phyloP scores from a whole-genome alignment of 2,797 vertebrate genomes.

The Thripadectes ignobilis region DNA sequence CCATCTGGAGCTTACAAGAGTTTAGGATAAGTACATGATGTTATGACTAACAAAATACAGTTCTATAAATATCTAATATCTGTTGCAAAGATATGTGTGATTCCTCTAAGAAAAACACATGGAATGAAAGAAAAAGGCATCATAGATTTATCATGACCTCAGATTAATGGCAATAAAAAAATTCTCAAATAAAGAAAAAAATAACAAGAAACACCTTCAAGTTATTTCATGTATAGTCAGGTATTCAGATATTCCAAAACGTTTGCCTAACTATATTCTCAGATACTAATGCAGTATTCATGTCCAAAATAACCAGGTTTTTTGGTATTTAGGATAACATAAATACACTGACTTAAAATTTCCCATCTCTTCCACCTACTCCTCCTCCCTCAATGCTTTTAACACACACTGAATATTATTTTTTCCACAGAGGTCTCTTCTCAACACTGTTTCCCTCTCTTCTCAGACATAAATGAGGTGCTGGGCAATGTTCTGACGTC shows the following conservation, averaged over 20 bases:
- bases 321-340: constrained; percentile 31
- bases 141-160: background rate
- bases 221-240: background rate
- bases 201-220: background rate
- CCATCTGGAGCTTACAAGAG: constrained; percentile 23
- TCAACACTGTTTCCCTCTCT: constrained; percentile 33
- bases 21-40: background rate
- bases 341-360: constrained; percentile 48
- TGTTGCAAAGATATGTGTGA: background rate
- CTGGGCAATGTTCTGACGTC: constrained; percentile 57
- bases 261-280: background rate
- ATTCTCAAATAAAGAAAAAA: background rate
- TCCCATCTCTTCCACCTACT: constrained; percentile 40
- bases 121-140: background rate
- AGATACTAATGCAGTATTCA: background rate
- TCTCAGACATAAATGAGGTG: constrained; percentile 62
- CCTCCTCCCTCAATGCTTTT: constrained; percentile 41
- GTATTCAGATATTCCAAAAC: background rate
- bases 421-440: constrained; percentile 58
- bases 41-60: constrained; percentile 20
- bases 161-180: background rate
- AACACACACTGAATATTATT: constrained; percentile 58
- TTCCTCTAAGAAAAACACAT: background rate
- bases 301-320: background rate
- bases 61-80: constrained; percentile 33